Evolutionary conservation across 2,113 vertebrate genomes (phyloP).

Genomic region (Myotis lucifugus): DNA sequence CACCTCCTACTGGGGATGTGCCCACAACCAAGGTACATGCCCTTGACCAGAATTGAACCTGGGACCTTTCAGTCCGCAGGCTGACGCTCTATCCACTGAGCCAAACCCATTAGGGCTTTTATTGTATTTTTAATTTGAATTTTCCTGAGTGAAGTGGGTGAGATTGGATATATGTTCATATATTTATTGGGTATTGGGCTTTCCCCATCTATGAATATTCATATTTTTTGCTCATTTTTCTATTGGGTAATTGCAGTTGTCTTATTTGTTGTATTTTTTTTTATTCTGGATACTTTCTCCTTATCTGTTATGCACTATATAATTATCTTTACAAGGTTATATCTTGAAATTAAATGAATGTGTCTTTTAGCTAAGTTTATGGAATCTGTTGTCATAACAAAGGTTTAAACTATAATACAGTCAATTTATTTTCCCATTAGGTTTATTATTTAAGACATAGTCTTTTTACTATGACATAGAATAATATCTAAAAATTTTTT

Average conservation of each 20-base stretch:
- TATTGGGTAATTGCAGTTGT: neutral
- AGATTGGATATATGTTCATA: neutral
- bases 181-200: neutral
- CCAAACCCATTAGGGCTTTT: neutral
- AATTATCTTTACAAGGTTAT: neutral
- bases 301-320: neutral
- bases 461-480: neutral
- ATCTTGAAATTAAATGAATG: slow-evolving; percentile 13
- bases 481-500: slow-evolving; percentile 9
- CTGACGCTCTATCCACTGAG: no score
- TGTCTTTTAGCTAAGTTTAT: slow-evolving; percentile 9
- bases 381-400: neutral
- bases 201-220: neutral
- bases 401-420: neutral
- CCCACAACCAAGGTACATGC: no score
- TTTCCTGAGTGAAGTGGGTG: neutral
- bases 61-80: no score
- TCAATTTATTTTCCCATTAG: neutral
- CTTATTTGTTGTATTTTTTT: neutral
- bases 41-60: no score
- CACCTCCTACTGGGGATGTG: no score
- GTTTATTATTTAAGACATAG: neutral
- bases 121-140: neutral
- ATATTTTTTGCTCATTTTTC: neutral
- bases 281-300: neutral